Conservation (phyloP, 2,888 invertebrate genomes). For the Cotesia congregata region DNA sequence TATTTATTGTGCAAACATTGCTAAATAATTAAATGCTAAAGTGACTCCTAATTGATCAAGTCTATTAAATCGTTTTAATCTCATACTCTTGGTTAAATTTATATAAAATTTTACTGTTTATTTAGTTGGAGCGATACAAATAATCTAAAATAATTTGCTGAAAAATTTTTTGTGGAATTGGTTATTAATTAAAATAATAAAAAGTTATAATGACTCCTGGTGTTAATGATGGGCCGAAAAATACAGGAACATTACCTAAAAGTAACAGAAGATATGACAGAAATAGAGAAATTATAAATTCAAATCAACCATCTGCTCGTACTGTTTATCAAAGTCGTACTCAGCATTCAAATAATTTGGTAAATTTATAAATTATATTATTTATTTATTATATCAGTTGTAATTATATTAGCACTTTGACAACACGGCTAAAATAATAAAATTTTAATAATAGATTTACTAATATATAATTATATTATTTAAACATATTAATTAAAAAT, state of each 20-base stretch:
- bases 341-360: constrained; percentile 64
- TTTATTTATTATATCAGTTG: constrained; percentile 22
- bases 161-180: too few relatives aligned
- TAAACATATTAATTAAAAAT: constrained; percentile 38
- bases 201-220: constrained; percentile 60
- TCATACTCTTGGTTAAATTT: not conserved
- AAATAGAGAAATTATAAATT: constrained; percentile 58
- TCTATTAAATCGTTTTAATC: not conserved
- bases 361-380: constrained; percentile 44
- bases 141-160: not conserved
- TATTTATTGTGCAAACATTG: not conserved
- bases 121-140: not conserved
- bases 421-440: not conserved
- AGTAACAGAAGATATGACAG: constrained; percentile 63
- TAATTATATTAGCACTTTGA: not conserved
- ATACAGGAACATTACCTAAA: constrained; percentile 65
- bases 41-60: not conserved
- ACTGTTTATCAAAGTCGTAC: constrained; percentile 51
- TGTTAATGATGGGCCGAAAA: constrained; percentile 60
- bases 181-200: not conserved
- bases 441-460: not conserved
- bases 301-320: constrained; percentile 54
- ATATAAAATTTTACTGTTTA: not conserved
- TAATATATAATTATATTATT: not conserved
- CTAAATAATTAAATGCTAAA: constrained; percentile 23